Conservation (phyloP, 2,888 invertebrate genomes). For the Parelbella ahira region DNA sequence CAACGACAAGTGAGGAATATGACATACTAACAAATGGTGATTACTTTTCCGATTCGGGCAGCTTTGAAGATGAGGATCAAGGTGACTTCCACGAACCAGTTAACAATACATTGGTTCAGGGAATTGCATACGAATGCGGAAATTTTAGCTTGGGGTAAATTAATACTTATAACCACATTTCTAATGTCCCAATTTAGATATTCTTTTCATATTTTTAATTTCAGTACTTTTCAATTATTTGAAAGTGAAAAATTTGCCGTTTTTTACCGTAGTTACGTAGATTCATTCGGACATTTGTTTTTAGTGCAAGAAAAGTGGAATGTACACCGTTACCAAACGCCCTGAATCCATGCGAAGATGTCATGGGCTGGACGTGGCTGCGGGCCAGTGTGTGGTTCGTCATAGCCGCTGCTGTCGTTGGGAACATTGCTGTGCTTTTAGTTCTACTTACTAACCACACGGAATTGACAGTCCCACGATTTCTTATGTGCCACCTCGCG, state of each 20-base stretch:
- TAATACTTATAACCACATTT: too few species aligned
- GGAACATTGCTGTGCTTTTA: slow-evolving; percentile 90
- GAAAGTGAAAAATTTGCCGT: too few species aligned
- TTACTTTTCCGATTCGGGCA: slow-evolving; percentile 53
- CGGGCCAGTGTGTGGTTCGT: slow-evolving; percentile 93
- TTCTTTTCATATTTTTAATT: too few species aligned
- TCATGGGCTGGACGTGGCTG: slow-evolving; percentile 90
- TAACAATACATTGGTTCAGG: slow-evolving; percentile 43
- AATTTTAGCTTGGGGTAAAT: slow-evolving; percentile 62
- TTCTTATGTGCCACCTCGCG: slow-evolving; percentile 86
- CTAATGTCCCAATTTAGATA: too few species aligned
- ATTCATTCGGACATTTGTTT: slow-evolving; percentile 32
- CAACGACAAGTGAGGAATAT: slow-evolving; percentile 56
- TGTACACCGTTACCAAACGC: slow-evolving; percentile 89
- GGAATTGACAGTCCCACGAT: slow-evolving; percentile 66
- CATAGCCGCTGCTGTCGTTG: slow-evolving; percentile 88
- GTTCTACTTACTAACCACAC: slow-evolving; percentile 84
- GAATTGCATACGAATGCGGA: slow-evolving; percentile 51
- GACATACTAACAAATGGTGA: slow-evolving; percentile 43
- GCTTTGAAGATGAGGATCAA: slow-evolving; percentile 52
- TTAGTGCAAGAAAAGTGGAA: slow-evolving; percentile 68
- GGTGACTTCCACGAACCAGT: slow-evolving; percentile 60
- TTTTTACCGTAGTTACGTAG: too few species aligned
- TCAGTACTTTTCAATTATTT: too few species aligned
- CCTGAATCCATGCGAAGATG: slow-evolving; percentile 93